Base-by-base conservation (phyloP, 64 coral and sea anemone genomes). In the Dendronephthya gigantea region DNA sequence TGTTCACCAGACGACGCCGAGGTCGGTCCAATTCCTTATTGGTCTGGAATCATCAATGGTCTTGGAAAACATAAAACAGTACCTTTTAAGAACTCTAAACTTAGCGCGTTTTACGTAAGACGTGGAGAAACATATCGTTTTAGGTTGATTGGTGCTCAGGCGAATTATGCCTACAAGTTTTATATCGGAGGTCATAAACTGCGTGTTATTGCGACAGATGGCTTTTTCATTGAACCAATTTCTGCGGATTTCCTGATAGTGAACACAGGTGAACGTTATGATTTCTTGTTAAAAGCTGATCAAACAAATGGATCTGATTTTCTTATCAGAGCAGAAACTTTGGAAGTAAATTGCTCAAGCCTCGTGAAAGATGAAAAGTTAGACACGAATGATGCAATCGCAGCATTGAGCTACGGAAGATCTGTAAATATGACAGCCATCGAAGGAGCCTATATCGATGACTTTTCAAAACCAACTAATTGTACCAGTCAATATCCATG, bases 1-100 rank as follows among this genome's bases (percentile, higher is more conserved):
- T 25, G 9, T 23, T 75, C 65, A 43, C 65, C 43, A 55, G 89
- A 90, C 2, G 13, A 40, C 0, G 89, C 29, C 81, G 50, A 40
- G 37, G 51, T 62, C 45, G 89, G 89, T 4, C 88, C 88, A 32
- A 40, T 93, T 17, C 88, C 88, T 4, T 93, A 90, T 65, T 93
- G 81, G 81, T 93, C 92, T 52, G 92, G 92, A 65, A 36, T 93
- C 16, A 81, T 93, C 30, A 93, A 93, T 82, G 92, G 92, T 1
- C 87, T 88, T 84, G 92, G 92, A 7, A 90, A 88, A 13, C 92
- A 93, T 82, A 39, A 0, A 39, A 81, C 84, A 62, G 88, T 90
- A 59, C 19, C 33, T 35, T 90, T 56, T 75, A 59, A 7, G 8
- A 48, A 90, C 82, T 41, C 92, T 27, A 65, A 48, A 58, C 55